Evolutionary conservation across 2,888 invertebrate genomes (phyloP), one percentile per base, ranked within the genome.

Genomic region (Cremastinae sp.): DNA sequence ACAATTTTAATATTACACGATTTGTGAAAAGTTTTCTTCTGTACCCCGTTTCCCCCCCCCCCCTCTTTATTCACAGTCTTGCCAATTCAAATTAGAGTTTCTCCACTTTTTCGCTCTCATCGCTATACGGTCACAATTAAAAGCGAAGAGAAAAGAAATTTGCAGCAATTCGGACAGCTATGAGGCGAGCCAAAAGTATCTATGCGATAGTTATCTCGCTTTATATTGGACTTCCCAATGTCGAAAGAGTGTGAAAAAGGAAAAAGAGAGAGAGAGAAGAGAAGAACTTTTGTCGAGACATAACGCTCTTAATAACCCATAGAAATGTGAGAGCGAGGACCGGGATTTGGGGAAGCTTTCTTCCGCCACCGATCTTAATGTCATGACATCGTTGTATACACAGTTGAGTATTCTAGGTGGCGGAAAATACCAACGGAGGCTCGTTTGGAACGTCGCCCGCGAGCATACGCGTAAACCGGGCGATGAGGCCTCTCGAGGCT

Each of bases 381-480:
- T 56, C 64, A 65, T 70, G 51, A 70, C 54, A 41, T 75, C 53
- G 58, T 34, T 28, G 16, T 12, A 69, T 47, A 69, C 51, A 45
- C 41, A 18, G 16, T 41, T 43, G 65, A 61, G 64, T 56, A 53
- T 53, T 70, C 53, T 69, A 58, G 70, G 61, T 76, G 58, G 65
- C 62, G 73, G 47, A 65, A 74, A 62, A 76, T 78, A 80, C 75
- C 61, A 75, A 49, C 2, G 28, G 28, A 74, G 74, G 81, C 81
- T 82, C 80, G 78, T 83, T 87, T 87, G 86, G 86, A 87, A 75
- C 62, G 58, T 53, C 78, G 84, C 84, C 85, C 84, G 81, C 47
- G 66, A 74, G 49, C 64, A 66, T 66, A 73, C 62, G 72, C 72
- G 74, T 66, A 54, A 74, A 65, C 74, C 45, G 64, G 20, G 61